Evolutionary conservation across 1,140 invertebrate species (phyloP).

Genomic region (Paralvinella palmiformis): DNA sequence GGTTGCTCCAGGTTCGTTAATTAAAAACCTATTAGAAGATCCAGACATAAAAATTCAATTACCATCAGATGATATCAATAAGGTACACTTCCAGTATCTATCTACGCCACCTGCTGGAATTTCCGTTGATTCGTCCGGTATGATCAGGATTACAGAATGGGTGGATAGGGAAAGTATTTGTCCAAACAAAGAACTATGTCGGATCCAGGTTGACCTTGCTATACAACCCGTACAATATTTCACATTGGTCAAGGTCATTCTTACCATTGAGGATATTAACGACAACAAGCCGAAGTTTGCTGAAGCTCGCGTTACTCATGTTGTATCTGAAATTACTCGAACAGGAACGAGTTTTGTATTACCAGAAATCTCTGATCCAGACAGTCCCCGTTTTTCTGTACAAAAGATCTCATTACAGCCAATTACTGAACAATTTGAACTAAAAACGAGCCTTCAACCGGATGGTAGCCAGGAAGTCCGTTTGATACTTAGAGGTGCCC

Average conservation of each 20-base stretch:
- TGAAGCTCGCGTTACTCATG: constrained; percentile 2
- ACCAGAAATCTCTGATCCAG: constrained; percentile 9
- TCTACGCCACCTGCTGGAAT: background rate
- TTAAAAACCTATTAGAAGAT: too few relatives aligned
- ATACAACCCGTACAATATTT: constrained; percentile 14
- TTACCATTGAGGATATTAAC: constrained; percentile 66
- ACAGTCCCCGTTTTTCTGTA: constrained; percentile 9
- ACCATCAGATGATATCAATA: too few relatives aligned
- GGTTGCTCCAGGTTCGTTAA: too few relatives aligned
- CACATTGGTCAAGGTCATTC: constrained; percentile 35
- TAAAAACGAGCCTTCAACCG: too few relatives aligned
- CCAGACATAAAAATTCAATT: too few relatives aligned
- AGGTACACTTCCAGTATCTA: background rate
- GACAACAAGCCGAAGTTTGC: constrained; percentile 84
- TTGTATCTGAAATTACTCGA: background rate
- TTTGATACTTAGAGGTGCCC: too few relatives aligned
- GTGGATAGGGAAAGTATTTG: constrained; percentile 13
- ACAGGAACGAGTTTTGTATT: background rate
- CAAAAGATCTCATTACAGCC: constrained; percentile 10
- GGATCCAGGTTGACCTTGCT: constrained; percentile 8
- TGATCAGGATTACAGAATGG: background rate
- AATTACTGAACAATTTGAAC: background rate
- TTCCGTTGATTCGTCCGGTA: background rate
- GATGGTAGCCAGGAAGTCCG: too few relatives aligned
- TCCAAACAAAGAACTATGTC: background rate